A percentile compares a stretch with the other conserved stretches of the same genome.
Conservation (phyloP, 2,888 invertebrate genomes). For the Carabus problematicus region DNA sequence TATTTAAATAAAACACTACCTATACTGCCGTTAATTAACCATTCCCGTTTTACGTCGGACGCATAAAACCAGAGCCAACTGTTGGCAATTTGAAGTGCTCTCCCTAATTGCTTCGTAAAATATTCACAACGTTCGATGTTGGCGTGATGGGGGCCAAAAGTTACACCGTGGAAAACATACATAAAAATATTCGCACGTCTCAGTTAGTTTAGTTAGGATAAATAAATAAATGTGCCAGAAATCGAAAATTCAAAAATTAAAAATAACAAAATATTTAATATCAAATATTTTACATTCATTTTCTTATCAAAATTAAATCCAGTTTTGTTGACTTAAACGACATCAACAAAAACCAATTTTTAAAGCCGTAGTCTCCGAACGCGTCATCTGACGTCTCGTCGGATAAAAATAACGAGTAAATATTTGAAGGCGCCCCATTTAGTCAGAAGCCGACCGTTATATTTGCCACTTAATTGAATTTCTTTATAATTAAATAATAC, state of each 20-base stretch:
- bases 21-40: neutral
- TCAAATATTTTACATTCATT: neutral
- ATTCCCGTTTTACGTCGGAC: neutral
- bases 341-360: too few species aligned
- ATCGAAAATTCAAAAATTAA: neutral
- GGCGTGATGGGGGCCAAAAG: neutral
- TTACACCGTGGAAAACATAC: neutral
- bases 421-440: too few species aligned
- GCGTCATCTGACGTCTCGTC: too few species aligned
- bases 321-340: too few species aligned
- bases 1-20: slow-evolving; percentile 1
- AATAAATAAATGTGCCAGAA: neutral
- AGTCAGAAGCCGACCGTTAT: neutral
- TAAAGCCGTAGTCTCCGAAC: too few species aligned
- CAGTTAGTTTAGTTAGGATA: neutral
- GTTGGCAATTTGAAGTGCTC: neutral
- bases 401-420: slow-evolving; percentile 5
- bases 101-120: neutral
- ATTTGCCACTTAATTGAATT: slow-evolving; percentile 11
- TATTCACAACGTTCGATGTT: neutral
- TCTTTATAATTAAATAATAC: slow-evolving; percentile 20
- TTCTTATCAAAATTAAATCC: too few species aligned
- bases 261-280: neutral
- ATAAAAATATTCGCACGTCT: neutral
- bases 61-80: neutral